Base-by-base conservation (phyloP, 2,888 invertebrate species). In the Falcaria lacertinaria region DNA sequence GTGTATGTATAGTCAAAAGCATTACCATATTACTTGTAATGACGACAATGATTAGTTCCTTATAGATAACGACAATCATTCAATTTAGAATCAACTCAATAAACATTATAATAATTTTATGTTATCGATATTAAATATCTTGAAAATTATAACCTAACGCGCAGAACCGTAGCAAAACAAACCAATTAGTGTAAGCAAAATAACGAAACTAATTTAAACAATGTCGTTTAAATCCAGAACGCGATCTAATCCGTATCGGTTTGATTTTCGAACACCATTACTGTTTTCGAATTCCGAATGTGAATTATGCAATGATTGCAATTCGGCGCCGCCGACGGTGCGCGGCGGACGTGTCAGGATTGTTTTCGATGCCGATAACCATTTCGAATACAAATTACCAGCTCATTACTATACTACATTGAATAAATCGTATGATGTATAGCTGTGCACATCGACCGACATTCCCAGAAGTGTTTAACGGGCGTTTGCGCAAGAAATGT, bases 331-430 rank as follows among this genome's bases (percentile, higher is more conserved):
- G 71, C 64, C 71, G 57, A 64, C 70, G 64, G 72, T 61, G 68
- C 74, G 77, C 76, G 64, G 72, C 62, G 68, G 74, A 77, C 76
- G 75, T 80, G 82, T 78, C 77, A 74, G 74, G 73, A 70, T 67
- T 71, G 78, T 73, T 77, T 78, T 73, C 66, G 67, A 69, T 57
- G 62, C 60, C 62, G 69, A 59, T 63, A 54, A 60, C 70, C 78
- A 72, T 72, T 73, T 69, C 74, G 83, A 79, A 85, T 83, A 83
- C 83, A 77, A 83, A 85, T 82, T 74, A 68, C 64, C 52, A 45
- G 45, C 48, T 49, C 66, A 75, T 66, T 67, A 69, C 64, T 60
- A 66, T 58, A 60, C 50, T 59, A 65, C 65, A 72, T 73, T 68
- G 69, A 72, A 78, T 74, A 64, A 64, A 67, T 72, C 74, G 72